A percentile compares a stretch with the other conserved stretches of the same genome.
Evolutionary conservation across 2,113 vertebrate species (phyloP).

Genomic region (Euleptes europaea): DNA sequence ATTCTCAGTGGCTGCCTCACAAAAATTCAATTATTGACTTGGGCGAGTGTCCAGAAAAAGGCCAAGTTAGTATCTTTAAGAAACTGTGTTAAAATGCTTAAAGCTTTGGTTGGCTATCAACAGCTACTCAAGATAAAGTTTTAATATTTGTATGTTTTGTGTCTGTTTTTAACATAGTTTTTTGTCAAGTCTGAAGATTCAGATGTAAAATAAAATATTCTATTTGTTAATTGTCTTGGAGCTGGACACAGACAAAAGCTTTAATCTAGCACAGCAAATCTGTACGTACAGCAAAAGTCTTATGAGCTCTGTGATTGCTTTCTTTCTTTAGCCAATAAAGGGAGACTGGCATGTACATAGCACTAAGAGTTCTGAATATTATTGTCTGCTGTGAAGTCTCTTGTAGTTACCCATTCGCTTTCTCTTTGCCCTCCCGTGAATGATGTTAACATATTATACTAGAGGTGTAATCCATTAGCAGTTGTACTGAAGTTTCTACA

Average conservation of each 20-base stretch:
- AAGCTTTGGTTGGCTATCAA: neutral
- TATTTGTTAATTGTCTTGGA: neutral
- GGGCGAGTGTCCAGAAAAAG: too few species aligned
- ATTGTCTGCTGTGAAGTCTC: neutral
- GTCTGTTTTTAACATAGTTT: neutral
- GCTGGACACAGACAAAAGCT: neutral
- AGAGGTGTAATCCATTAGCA: constrained; percentile 22
- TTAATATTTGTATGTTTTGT: neutral
- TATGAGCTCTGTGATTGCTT: neutral
- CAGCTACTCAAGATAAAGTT: neutral
- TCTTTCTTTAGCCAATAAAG: neutral
- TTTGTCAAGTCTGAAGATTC: neutral
- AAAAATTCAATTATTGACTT: too few species aligned
- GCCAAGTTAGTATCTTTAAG: too few species aligned
- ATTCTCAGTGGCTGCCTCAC: neutral
- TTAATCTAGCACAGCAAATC: neutral
- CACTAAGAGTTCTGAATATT: neutral
- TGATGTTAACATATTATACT: neutral
- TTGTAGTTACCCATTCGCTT: neutral
- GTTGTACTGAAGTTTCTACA: constrained; percentile 5
- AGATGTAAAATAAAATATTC: neutral
- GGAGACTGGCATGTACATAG: neutral
- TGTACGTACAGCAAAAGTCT: neutral
- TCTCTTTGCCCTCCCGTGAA: neutral
- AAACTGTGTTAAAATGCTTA: neutral